phyloP scores from a whole-genome alignment of 2,797 vertebrate genomes.

The Phoebastria nigripes region DNA sequence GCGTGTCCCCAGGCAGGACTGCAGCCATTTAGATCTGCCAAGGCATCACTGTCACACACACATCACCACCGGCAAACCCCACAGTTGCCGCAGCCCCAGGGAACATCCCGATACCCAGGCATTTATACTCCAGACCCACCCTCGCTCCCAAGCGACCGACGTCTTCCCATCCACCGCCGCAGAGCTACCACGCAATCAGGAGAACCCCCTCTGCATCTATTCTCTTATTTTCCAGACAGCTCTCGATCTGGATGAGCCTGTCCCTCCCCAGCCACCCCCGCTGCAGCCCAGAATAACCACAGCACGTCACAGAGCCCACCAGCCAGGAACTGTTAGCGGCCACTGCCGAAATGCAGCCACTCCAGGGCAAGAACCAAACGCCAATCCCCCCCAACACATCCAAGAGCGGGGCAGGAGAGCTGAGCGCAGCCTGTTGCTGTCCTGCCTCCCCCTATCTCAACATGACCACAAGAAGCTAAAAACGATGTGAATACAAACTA shows the following conservation, averaged over 20 bases:
- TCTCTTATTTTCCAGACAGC: background rate
- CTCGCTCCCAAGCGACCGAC: accelerated
- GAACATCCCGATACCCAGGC: accelerated
- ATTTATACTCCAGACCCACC: background rate
- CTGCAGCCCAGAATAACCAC: background rate
- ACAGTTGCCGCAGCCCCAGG: background rate
- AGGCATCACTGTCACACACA: background rate
- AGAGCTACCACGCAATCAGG: background rate
- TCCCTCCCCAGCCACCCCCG: background rate
- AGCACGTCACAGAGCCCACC: background rate
- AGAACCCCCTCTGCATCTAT: background rate
- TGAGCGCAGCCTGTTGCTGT: accelerated
- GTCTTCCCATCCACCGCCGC: background rate
- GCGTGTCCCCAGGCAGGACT: background rate
- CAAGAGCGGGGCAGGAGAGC: accelerated
- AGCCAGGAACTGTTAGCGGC: background rate
- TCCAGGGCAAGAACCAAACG: accelerated
- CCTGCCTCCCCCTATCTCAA: background rate
- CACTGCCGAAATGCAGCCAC: background rate
- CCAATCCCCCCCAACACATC: background rate
- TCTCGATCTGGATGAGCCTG: accelerated
- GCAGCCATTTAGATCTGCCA: background rate
- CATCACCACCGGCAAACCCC: background rate
- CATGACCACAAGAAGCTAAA: background rate
- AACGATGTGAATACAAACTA: accelerated